Conservation (phyloP, 2,888 invertebrate species). For the Amblyjoppa fuscipennis region DNA sequence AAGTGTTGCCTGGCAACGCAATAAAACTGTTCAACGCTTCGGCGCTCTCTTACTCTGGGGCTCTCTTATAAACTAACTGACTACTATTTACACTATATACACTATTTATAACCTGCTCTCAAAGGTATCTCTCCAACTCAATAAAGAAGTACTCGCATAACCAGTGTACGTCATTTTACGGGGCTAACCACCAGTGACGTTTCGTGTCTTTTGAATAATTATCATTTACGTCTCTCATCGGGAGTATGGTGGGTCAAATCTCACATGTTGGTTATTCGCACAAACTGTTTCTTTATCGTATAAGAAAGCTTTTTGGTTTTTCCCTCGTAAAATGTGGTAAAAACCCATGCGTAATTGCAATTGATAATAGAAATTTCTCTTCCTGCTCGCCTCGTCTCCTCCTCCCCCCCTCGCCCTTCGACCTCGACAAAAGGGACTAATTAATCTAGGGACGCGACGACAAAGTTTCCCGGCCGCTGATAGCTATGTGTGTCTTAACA, state of each 20-base stretch:
- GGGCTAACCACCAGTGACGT: background rate
- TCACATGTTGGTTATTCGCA: background rate
- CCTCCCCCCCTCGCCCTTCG: no score
- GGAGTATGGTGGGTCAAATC: background rate
- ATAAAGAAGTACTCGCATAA: background rate
- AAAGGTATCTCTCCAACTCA: background rate
- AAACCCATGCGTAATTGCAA: no score
- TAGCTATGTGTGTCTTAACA: background rate
- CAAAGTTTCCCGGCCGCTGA: background rate
- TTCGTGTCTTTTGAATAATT: background rate
- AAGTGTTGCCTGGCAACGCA: background rate
- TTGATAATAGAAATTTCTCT: no score
- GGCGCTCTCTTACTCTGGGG: background rate
- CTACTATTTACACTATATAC: background rate
- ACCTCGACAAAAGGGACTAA: background rate
- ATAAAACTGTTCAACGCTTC: background rate
- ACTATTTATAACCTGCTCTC: background rate
- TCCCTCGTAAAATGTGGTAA: background rate
- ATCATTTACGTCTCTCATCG: background rate
- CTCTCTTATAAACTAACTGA: background rate
- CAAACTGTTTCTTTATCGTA: background rate
- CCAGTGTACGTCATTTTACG: background rate
- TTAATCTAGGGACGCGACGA: background rate
- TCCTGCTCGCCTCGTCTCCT: no score
- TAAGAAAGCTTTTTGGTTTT: background rate